Conservation (phyloP, 2,113 vertebrate genomes). For the Martes martes region DNA sequence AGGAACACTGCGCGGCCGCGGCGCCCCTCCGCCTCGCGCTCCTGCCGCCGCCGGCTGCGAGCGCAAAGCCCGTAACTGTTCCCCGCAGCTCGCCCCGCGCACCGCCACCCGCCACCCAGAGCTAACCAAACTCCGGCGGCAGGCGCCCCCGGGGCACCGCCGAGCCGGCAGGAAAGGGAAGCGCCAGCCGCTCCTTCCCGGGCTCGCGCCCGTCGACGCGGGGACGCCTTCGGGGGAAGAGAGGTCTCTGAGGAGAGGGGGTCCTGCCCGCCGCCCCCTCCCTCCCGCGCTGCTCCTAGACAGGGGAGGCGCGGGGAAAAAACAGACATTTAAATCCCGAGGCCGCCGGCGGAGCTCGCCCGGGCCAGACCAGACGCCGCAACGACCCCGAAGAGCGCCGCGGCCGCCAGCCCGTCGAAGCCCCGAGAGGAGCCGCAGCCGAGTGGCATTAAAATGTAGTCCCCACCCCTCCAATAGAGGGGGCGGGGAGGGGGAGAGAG, state of each 20-base stretch:
- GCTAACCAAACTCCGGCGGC: background rate
- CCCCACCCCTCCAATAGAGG: background rate
- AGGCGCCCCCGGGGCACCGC: background rate
- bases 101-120: background rate
- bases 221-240: background rate
- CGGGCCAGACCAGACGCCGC: background rate
- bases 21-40: background rate
- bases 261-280: background rate
- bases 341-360: background rate
- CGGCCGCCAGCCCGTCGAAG: constrained; percentile 34
- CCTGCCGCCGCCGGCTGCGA: background rate
- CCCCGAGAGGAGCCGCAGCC: background rate
- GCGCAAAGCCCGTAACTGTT: background rate
- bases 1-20: background rate
- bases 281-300: background rate
- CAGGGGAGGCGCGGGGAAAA: accelerated
- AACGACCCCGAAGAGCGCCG: background rate
- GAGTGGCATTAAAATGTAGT: background rate
- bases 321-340: background rate
- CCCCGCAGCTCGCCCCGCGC: background rate
- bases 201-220: background rate
- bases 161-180: background rate
- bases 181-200: background rate
- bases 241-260: background rate
- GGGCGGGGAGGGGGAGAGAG: background rate